phyloP scores from a whole-genome alignment of 2,797 vertebrate genomes.

The Liparis tanakae region DNA sequence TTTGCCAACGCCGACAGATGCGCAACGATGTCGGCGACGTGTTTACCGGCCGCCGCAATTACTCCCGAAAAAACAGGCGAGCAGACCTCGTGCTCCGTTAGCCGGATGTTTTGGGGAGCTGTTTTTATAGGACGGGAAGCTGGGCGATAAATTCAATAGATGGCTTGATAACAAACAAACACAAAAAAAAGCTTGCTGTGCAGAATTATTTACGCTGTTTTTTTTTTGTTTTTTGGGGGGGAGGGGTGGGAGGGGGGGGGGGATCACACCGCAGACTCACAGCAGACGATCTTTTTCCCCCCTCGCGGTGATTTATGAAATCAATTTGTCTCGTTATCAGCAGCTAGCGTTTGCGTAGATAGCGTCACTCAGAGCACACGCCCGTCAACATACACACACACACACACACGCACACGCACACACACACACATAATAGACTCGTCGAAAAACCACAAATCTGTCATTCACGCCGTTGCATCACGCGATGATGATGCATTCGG shows the following conservation, averaged over 20 bases:
- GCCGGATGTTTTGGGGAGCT: constrained; percentile 69
- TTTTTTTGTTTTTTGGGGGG: constrained; percentile 35
- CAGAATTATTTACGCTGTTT: constrained; percentile 69
- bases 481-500: constrained; percentile 32
- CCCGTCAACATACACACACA: too few relatives aligned
- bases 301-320: constrained; percentile 80
- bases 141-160: constrained; percentile 80
- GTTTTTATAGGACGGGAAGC: constrained; percentile 73
- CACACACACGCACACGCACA: too few relatives aligned
- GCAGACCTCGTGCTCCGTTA: constrained; percentile 73
- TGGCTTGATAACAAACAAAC: constrained; percentile 76
- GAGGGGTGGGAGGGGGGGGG: constrained; percentile 18
- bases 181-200: constrained; percentile 70
- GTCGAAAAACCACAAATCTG: constrained; percentile 47
- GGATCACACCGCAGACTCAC: constrained; percentile 47
- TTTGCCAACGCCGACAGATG: constrained; percentile 65
- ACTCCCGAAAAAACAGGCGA: constrained; percentile 72
- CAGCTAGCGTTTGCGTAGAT: constrained; percentile 70
- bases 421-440: constrained; percentile 30
- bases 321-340: constrained; percentile 83
- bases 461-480: constrained; percentile 48
- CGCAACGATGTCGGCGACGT: constrained; percentile 65
- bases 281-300: constrained; percentile 72
- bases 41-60: constrained; percentile 76
- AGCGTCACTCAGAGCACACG: constrained; percentile 64